These are phyloP conservation scores for Tadarida brasiliensis DNA, from an alignment of 2,797 vertebrate species.

Conservation along the genomic window DNA sequence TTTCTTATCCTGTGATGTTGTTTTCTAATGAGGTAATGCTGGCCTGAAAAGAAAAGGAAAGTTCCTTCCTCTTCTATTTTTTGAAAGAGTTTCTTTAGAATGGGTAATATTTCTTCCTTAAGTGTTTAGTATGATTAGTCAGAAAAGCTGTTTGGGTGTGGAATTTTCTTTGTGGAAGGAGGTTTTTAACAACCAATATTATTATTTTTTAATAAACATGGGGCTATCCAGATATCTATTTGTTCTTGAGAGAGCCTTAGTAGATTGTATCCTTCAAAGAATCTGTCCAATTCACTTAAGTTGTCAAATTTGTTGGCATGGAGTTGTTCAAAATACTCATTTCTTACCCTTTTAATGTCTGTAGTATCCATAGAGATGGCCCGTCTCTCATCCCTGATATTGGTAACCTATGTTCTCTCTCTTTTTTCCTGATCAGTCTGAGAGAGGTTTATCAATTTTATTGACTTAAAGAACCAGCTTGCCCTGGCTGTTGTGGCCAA, in stretches of 20 bases:
- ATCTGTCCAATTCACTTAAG: background rate
- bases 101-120: background rate
- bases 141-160: conserved; percentile 16
- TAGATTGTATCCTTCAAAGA: background rate
- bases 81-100: background rate
- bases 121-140: background rate
- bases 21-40: background rate
- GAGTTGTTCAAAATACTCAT: conserved; percentile 11
- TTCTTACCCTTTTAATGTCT: background rate
- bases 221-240: background rate
- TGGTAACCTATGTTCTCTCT: background rate
- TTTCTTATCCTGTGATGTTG: background rate
- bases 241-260: background rate
- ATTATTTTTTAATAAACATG: conserved; percentile 32
- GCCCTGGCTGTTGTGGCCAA: no score
- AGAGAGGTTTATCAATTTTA: background rate
- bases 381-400: background rate
- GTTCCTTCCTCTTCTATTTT: background rate
- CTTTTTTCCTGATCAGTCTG: background rate
- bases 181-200: background rate
- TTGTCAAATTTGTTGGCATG: background rate
- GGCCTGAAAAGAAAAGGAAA: background rate
- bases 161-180: conserved; percentile 20
- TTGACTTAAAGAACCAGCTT: background rate
- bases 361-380: background rate